Base-by-base conservation (phyloP, 2,797 vertebrate genomes). In the Siniperca undulata region DNA sequence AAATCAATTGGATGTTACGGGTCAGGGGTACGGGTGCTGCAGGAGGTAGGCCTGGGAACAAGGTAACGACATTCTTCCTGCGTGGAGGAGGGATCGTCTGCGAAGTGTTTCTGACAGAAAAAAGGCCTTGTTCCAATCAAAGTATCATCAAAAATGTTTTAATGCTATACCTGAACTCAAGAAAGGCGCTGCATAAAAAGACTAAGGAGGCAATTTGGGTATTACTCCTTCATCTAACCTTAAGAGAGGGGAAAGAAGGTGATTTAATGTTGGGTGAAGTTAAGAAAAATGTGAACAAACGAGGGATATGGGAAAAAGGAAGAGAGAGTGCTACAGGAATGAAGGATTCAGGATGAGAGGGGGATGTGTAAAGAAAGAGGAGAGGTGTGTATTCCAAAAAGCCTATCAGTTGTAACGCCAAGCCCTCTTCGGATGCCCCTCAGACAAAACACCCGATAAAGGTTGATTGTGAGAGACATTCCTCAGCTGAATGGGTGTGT, bases 1-100 rank as follows among this genome's bases (percentile, higher is more conserved):
- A 95, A 96, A 96, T 96, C 95, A 96, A 81, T 93, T 90, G 88
- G 87, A 92, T 90, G 89, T 93, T 94, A 93, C 80, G 87, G 93
- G 93, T 93, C 86, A 86, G 88, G 85, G 86, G 78, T 80, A 77
- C 10, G 76, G 84, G 79, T 88, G 88, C 86, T 87, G 71, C 88
- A 89, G 83, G 88, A 91, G 88, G 87, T 77, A 84, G 85, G 91
- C 86, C 86, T 93, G 93, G 93, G 92, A 94, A 93, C 89, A 82
- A 87, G 92, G 92, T 92, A 94, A 86, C 77, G 81, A 90, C 82
- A 73, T 80, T 84, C 86, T 86, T 86, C 89, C 74, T 85, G 85
- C 53, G 0, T 24, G 67, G 52, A 74, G 81, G 78, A 78, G 69
- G 83, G 69, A 78, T 80, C 13, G 1, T 52, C 74, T 72, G 34